Evolutionary conservation across 2,113 vertebrate species (phyloP).

Genomic region (Myrmophylax atrothorax): DNA sequence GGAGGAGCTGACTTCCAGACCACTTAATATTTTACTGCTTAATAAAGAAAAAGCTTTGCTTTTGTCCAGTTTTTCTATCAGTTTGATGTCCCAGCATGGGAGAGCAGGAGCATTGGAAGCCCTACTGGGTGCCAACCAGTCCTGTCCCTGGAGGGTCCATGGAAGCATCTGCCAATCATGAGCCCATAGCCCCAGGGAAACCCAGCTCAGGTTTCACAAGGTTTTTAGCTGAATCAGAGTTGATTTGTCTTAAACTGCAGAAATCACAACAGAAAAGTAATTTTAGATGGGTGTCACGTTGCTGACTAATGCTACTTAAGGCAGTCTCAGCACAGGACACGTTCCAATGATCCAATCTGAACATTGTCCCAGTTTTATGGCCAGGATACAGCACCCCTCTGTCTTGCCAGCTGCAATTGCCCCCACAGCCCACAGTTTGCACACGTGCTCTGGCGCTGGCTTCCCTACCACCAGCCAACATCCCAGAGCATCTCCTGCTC

Average conservation of each 20-base stretch:
- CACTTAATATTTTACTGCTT: neutral
- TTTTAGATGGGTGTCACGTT: rapidly evolving
- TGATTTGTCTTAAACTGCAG: neutral
- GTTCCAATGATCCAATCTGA: neutral
- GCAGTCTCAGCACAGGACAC: rapidly evolving
- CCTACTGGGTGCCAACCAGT: neutral
- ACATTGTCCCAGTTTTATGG: neutral
- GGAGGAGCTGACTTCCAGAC: neutral
- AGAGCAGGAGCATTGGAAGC: rapidly evolving
- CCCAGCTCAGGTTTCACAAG: neutral
- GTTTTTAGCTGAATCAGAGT: neutral
- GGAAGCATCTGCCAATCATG: neutral
- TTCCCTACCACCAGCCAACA: neutral
- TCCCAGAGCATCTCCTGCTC: slow-evolving; percentile 39
- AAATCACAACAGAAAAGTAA: neutral
- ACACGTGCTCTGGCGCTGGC: neutral
- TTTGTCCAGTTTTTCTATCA: neutral
- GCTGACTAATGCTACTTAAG: neutral
- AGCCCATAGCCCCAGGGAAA: neutral
- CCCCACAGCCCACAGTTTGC: neutral
- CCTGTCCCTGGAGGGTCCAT: neutral
- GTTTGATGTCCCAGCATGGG: neutral
- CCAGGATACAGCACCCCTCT: neutral
- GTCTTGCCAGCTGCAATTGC: neutral
- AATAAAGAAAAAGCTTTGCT: neutral